Evolutionary conservation across 2,797 vertebrate genomes (phyloP).

Genomic region (Enoplosus armatus): DNA sequence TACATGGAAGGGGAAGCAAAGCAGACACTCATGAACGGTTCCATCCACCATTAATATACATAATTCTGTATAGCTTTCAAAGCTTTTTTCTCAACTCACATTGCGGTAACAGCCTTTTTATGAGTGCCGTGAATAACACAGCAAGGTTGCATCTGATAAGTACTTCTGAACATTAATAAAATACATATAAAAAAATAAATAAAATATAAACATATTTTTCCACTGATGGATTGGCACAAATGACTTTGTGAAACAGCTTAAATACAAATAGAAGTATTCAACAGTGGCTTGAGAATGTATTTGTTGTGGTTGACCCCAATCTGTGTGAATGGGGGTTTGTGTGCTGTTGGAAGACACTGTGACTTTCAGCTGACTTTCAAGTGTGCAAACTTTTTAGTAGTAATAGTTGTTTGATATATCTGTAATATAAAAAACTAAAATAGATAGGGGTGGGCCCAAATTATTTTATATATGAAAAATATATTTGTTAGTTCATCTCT

Average conservation of each 20-base stretch:
- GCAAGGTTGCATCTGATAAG: conserved; percentile 9
- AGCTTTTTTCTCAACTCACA: conserved; percentile 4
- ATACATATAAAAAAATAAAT: too few relatives aligned
- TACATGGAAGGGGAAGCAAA: conserved; percentile 23
- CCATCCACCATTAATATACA: background rate
- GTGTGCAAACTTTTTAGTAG: too few relatives aligned
- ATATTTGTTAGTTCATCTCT: too few relatives aligned
- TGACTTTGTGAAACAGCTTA: too few relatives aligned
- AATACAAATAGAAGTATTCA: too few relatives aligned
- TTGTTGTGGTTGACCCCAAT: background rate
- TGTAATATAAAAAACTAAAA: too few relatives aligned
- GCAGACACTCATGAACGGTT: background rate
- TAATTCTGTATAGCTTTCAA: conserved; percentile 7
- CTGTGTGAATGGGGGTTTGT: background rate
- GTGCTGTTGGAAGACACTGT: background rate
- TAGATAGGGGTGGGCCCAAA: too few relatives aligned
- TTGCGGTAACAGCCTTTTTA: conserved; percentile 1
- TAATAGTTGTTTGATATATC: too few relatives aligned
- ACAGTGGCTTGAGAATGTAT: background rate
- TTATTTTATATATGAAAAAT: too few relatives aligned
- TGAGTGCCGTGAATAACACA: conserved; percentile 12
- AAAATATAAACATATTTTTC: background rate
- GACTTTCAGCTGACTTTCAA: too few relatives aligned
- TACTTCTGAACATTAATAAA: background rate
- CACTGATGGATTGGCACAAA: background rate